phyloP scores from a whole-genome alignment of 2,797 vertebrate genomes.

The Hypotaenidia okinawae region DNA sequence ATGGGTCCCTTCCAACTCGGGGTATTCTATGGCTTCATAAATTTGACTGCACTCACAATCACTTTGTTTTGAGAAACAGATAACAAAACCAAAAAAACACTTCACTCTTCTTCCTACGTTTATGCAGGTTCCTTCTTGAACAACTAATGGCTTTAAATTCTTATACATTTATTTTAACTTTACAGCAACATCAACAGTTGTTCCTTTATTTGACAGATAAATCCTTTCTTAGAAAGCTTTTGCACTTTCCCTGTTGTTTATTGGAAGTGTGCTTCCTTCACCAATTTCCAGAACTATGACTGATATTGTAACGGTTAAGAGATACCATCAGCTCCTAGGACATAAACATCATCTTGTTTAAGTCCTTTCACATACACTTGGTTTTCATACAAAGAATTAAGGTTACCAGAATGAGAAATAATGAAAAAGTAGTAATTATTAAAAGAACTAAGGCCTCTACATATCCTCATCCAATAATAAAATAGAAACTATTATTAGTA shows the following conservation, averaged over 20 bases:
- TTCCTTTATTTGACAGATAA: background rate
- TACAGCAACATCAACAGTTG: background rate
- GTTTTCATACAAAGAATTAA: background rate
- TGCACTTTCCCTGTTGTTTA: background rate
- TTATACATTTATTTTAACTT: background rate
- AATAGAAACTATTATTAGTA: background rate
- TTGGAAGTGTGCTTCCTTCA: background rate
- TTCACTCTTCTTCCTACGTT: background rate
- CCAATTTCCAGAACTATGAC: background rate
- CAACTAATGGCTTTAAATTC: background rate
- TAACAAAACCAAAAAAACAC: background rate
- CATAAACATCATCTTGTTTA: background rate
- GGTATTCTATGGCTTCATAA: background rate
- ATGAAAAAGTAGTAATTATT: background rate
- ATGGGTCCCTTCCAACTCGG: too few relatives aligned
- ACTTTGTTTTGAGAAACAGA: background rate
- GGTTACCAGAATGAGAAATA: background rate
- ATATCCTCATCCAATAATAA: background rate
- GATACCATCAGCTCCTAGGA: background rate
- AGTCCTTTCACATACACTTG: background rate
- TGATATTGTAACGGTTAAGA: background rate
- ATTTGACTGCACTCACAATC: background rate
- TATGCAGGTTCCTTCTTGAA: background rate
- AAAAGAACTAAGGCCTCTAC: background rate
- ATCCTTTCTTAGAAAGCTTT: background rate